These are phyloP conservation scores for Cinara cedri DNA, from an alignment of 2,888 invertebrate species.

Conservation along the genomic window DNA sequence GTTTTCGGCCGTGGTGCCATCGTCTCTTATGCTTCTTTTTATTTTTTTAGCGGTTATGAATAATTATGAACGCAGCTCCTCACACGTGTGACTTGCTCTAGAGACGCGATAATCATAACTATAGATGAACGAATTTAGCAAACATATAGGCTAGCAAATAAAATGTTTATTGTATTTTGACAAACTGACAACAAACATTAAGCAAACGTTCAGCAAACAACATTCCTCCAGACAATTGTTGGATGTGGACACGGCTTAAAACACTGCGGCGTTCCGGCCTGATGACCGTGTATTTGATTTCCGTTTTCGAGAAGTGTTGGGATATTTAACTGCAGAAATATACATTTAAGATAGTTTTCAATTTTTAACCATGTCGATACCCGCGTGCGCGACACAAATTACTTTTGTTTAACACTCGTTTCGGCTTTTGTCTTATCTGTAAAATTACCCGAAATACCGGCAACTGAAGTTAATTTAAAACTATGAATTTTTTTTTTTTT, in stretches of 20 bases:
- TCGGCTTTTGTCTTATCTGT: too few species aligned
- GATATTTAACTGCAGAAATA: too few species aligned
- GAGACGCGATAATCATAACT: neutral
- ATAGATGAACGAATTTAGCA: neutral
- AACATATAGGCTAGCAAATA: neutral
- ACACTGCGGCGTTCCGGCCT: too few species aligned
- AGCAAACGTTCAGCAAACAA: neutral
- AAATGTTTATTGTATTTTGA: conserved; percentile 14
- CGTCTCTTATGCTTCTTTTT: neutral
- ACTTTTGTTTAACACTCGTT: too few species aligned
- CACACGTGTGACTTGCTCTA: neutral
- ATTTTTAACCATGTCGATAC: too few species aligned
- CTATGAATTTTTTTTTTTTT: too few species aligned
- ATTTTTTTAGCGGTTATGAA: conserved; percentile 17
- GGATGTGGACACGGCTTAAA: neutral
- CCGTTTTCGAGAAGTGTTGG: too few species aligned
- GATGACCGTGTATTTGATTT: too few species aligned
- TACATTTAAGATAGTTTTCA: too few species aligned
- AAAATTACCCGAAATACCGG: too few species aligned
- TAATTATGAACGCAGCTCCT: conserved; percentile 17
- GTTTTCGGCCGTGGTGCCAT: neutral
- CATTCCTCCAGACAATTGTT: neutral
- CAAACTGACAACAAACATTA: conserved; percentile 1
- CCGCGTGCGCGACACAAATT: too few species aligned
- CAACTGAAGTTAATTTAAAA: too few species aligned